Conservation (phyloP, 1,140 invertebrate species). For the Notospermus geniculatus region DNA sequence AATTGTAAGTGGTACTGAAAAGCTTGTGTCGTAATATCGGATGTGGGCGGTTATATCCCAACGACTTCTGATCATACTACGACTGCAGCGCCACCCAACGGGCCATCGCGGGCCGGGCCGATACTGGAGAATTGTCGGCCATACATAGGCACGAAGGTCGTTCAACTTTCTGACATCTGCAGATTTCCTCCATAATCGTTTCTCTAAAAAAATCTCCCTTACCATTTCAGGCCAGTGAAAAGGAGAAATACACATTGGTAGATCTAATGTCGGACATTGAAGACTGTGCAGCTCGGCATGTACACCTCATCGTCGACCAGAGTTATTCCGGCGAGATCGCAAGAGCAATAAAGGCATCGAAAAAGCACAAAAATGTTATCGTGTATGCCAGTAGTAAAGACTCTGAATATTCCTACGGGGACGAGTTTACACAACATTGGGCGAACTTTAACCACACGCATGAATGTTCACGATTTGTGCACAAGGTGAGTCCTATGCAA, state of each 20-base stretch:
- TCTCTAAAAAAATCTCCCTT: neutral
- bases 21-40: too few relatives aligned
- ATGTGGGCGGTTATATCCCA: too few relatives aligned
- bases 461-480: conserved; percentile 50
- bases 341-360: conserved; percentile 39
- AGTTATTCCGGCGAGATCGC: conserved; percentile 57
- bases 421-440: conserved; percentile 56
- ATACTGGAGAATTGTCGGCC: too few relatives aligned
- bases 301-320: conserved; percentile 60
- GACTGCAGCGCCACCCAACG: too few relatives aligned
- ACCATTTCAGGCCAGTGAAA: conserved; percentile 48
- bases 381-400: conserved; percentile 50
- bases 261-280: conserved; percentile 59
- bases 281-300: conserved; percentile 56
- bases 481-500: conserved; percentile 45
- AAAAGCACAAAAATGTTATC: conserved; percentile 53
- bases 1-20: conserved; percentile 56
- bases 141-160: too few relatives aligned
- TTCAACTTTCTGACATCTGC: too few relatives aligned
- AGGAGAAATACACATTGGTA: conserved; percentile 57
- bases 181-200: too few relatives aligned
- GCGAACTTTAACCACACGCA: conserved; percentile 44
- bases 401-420: conserved; percentile 51
- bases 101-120: too few relatives aligned
- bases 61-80: too few relatives aligned